Base-by-base conservation (phyloP, 1,140 invertebrate genomes). In the Zophobas morio region DNA sequence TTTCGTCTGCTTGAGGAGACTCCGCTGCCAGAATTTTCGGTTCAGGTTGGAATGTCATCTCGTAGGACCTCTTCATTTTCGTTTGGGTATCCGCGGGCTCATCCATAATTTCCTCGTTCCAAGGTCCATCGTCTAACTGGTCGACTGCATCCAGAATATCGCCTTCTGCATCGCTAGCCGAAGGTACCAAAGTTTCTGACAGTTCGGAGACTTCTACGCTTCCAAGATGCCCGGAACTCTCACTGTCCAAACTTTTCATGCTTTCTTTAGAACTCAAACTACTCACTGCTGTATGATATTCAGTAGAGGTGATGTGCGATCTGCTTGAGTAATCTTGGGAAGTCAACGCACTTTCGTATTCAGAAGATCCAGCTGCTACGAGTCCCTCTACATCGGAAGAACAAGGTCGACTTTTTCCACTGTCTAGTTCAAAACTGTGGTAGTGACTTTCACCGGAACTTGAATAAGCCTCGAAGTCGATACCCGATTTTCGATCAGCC, bases 361-460 rank as follows among this genome's bases (percentile, higher is more conserved):
- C 96, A 1, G 95, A 96, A 1, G 92, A 90, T 80, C 93, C 88
- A 71, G 90, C 88, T 75, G 90, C 88, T 83, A 92, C 84, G 82
- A 93, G 85, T 2, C 92, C 92, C 83, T 97, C 96, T n/a, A 96
- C 87, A 85, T 97, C 96, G 0, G 95, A 96, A 1, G 95, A 97
- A 74, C 94, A 91, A 0, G 96, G 96, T 82, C 96, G 89, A 86
- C 95, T 95, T 37, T 88, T 88, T 20, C 88, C 89, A 63, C 89
- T 91, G 74, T 93, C 91, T 40, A 93, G 92, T 82, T 96, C 95
- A 85, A 95, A 95, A 71, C 95, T 96, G 76, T 96, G 94, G 85
- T 96, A 96, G 81, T 94, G 93, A 85, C 95, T 96, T 81, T 96
- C 95, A 56, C 94, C 90, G n/a, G 95, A 96, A 87, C 95, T 96